Evolutionary conservation across 2,797 vertebrate species (phyloP).

Genomic region (Mustela erminea): DNA sequence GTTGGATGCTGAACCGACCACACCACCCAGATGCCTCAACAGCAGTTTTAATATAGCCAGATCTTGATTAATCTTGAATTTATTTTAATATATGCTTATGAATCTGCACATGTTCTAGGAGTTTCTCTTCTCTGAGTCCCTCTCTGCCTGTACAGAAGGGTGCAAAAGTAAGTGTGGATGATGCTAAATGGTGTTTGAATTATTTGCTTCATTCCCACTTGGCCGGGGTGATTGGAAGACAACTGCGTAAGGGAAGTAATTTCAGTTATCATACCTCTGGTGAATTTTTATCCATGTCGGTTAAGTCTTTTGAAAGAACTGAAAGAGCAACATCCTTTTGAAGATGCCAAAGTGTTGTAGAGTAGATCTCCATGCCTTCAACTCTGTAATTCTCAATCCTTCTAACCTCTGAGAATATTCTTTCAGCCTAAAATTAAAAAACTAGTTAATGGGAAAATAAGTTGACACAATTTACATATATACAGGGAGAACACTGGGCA

Average conservation of each 20-base stretch:
- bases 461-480: neutral
- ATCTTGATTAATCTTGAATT: slow-evolving; percentile 34
- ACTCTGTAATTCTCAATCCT: slow-evolving; percentile 97
- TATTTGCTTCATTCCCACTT: neutral
- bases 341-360: slow-evolving; percentile 98
- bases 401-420: slow-evolving; percentile 97
- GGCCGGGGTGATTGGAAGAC: neutral
- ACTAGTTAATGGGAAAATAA: slow-evolving; percentile 57
- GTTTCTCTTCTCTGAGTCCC: neutral
- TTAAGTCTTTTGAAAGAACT: slow-evolving; percentile 97
- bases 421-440: slow-evolving; percentile 92
- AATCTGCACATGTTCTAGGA: slow-evolving; percentile 14
- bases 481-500: neutral
- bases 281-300: slow-evolving; percentile 99
- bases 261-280: slow-evolving; percentile 91
- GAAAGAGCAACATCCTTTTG: slow-evolving; percentile 98
- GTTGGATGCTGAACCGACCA: neutral
- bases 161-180: neutral
- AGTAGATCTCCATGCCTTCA: slow-evolving; percentile 99
- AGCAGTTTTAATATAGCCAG: slow-evolving; percentile 36
- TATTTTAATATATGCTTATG: neutral
- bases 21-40: neutral
- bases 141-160: neutral
- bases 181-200: slow-evolving; percentile 7
- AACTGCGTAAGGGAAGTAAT: neutral